Evolutionary conservation across 2,113 vertebrate species (phyloP).

Genomic region (Platanista minor): DNA sequence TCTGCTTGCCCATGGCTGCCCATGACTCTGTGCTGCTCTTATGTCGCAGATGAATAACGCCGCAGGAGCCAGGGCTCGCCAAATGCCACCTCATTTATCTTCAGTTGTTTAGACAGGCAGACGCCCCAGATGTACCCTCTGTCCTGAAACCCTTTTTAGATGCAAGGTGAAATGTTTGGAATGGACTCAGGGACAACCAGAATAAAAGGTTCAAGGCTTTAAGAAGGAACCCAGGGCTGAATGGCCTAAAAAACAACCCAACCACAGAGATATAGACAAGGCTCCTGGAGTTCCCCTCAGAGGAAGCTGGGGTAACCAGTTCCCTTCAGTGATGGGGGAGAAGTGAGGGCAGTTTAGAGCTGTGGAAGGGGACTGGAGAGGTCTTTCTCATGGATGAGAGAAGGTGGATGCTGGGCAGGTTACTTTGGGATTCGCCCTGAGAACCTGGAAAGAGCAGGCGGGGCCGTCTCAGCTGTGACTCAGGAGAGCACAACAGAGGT

Average conservation of each 20-base stretch:
- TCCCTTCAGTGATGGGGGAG: background rate
- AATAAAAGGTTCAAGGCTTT: background rate
- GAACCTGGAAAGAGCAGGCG: fast-evolving
- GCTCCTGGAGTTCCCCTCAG: background rate
- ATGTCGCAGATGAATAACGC: background rate
- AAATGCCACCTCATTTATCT: background rate
- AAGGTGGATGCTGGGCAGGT: background rate
- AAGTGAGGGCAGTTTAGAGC: background rate
- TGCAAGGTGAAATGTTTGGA: background rate
- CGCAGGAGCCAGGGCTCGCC: background rate
- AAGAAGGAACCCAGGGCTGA: background rate
- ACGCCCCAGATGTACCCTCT: no score
- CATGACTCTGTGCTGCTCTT: background rate
- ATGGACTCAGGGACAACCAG: background rate
- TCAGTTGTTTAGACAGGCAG: background rate
- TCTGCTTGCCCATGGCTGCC: background rate
- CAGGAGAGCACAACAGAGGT: background rate
- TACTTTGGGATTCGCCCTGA: background rate
- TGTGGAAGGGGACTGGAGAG: background rate
- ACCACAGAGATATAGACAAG: background rate
- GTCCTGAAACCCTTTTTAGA: background rate
- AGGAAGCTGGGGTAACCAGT: background rate
- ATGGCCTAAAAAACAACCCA: background rate
- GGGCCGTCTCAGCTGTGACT: background rate
- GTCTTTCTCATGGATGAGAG: background rate